Evolutionary conservation across 2,113 vertebrate genomes (phyloP), one percentile per base, ranked within the genome.

Genomic region (Pavo muticus): DNA sequence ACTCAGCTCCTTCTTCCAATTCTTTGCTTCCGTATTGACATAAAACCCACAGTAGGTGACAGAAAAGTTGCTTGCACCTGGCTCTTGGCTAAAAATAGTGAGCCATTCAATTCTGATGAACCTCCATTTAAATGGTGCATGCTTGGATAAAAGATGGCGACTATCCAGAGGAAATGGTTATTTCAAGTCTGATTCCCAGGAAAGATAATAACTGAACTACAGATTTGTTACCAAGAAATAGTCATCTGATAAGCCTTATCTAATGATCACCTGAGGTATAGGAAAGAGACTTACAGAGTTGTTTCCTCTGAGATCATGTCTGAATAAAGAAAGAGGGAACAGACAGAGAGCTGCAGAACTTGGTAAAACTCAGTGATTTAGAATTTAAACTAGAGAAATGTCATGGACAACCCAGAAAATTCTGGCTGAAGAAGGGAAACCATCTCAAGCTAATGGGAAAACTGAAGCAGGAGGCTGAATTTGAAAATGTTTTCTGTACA

Each of bases 51-150:
- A 88, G 94, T 73, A 93, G 86, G 94, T 93, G 77, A 95, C 87
- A 95, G 91, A 92, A 90, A 95, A 92, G 76, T 94, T 91, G 73
- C 74, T 72, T 87, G 87, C 94, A 96, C 89, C 92, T 95, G 94
- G 76, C 29, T 93, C 29, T 35, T 19, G 47, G 39, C 47, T 96
- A 95, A 96, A 94, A 94, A 93, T 87, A 96, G 84, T n/a, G 35
- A 96, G 70, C 73, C 77, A 65, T 88, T 96, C 87, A 91, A 93
- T 37, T 86, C 87, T 89, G 88, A 92, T 88, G 77, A 89, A 87
- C 30, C 44, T 72, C 57, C 52, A 81, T 84, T 90, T 88, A 87
- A 92, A 87, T 84, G 80, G 23, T 72, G 29, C 42, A 48, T 29
- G 61, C 65, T 93, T 70, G 61, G 61, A 84, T 90, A 77, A 93